Base-by-base conservation (phyloP, 2,797 vertebrate genomes). In the Chrosomus eos region DNA sequence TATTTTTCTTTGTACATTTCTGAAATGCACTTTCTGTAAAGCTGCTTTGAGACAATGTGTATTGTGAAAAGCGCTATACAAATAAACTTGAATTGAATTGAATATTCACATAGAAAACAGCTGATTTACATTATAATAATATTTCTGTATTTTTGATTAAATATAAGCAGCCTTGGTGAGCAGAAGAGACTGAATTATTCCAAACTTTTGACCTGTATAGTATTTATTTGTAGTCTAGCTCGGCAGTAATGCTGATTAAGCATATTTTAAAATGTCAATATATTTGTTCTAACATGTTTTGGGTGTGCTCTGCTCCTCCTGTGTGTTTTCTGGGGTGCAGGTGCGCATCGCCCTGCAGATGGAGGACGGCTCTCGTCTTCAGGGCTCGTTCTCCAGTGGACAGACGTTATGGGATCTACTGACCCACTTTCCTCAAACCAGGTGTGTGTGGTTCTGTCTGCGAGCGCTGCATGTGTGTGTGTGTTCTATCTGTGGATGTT, bases 361-460 rank as follows among this genome's bases (percentile, higher is more conserved):
- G 82, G 96, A 97, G 9, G 96, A 97, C 0, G 97, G 98, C 55
- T 95, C 94, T 78, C 94, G 98, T 87, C 90, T 98, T 66, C 97
- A 98, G 87, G 96, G 92, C 28, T 93, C 93, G 1, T 99, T 99
- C 91, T 94, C 90, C 1, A 95, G 94, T 23, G 94, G 94, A 14
- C 96, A 97, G 91, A 97, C 92, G 6, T 94, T 99, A 85, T 99
- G 97, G 98, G 97, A 98, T 75, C 91, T 99, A 82, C 94, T 99
- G 85, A 89, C 87, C 74, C 95, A 97, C 87, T 99, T 99, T 88
- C 89, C 94, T 5, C 91, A 96, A 91, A 97, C 93, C 92, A 97
- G 97, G 98, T 99, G 84, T 78, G 93, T 77, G 16, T 53, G 3
- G 26, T 19, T 53, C 26, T 36, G 84, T 28, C 18, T 5, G 45